Conservation (phyloP, 2,888 invertebrate genomes). For the Phyto melanocephala region DNA sequence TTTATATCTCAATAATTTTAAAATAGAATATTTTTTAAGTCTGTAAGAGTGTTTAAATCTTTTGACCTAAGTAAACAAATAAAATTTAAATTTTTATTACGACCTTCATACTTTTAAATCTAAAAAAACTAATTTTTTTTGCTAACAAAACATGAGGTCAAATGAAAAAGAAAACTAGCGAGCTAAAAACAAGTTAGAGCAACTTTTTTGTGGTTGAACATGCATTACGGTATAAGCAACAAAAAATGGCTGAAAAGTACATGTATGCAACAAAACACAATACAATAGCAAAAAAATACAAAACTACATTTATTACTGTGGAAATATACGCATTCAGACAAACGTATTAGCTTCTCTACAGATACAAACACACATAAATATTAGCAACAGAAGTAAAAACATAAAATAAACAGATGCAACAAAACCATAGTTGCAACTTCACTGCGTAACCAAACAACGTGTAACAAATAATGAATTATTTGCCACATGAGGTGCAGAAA, state of each 20-base stretch:
- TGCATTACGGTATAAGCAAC: slow-evolving; percentile 30
- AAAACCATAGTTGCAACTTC: slow-evolving; percentile 5
- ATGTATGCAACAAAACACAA: slow-evolving; percentile 8
- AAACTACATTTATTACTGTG: too few relatives aligned
- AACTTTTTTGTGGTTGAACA: slow-evolving; percentile 36
- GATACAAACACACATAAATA: not conserved
- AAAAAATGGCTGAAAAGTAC: not conserved
- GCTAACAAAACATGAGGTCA: not conserved
- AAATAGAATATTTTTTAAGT: too few relatives aligned
- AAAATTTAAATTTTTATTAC: too few relatives aligned
- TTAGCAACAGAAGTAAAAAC: not conserved
- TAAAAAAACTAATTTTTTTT: not conserved
- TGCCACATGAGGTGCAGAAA: slow-evolving; percentile 47
- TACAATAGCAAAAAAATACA: not conserved
- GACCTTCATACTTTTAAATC: not conserved
- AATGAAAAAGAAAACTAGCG: not conserved
- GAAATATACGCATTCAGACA: too few relatives aligned
- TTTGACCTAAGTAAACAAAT: too few relatives aligned
- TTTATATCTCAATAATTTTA: too few relatives aligned
- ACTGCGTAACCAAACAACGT: slow-evolving; percentile 26
- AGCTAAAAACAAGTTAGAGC: not conserved
- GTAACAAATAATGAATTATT: slow-evolving; percentile 52
- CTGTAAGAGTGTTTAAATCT: too few relatives aligned
- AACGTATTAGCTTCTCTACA: not conserved
- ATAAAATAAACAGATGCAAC: too few relatives aligned